Evolutionary conservation across 2,797 vertebrate genomes (phyloP).

Genomic region (Lacerta agilis): DNA sequence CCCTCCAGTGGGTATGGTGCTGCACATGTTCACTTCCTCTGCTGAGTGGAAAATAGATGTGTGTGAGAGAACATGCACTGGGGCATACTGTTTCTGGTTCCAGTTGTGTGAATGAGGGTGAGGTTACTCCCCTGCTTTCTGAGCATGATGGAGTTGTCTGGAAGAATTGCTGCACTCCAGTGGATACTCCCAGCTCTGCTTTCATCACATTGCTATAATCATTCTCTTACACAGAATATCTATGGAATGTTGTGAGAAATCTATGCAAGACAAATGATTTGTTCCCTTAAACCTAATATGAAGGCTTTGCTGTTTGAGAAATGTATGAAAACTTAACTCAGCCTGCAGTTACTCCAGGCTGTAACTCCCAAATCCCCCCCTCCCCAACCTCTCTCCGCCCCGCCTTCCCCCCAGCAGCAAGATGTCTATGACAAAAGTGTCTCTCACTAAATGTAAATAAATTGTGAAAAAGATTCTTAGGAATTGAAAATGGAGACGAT

Average conservation of each 20-base stretch:
- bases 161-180: background rate
- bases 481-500: too few species aligned
- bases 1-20: too few species aligned
- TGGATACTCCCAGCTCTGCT: background rate
- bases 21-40: background rate
- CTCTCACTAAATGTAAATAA: too few species aligned
- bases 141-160: background rate
- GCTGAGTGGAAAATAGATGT: background rate
- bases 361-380: background rate
- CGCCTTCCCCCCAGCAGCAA: too few species aligned
- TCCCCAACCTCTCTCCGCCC: too few species aligned
- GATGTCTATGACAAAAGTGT: too few species aligned
- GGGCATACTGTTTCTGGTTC: background rate
- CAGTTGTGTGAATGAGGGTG: background rate
- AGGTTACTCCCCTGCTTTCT: background rate
- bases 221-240: background rate
- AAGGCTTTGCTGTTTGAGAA: background rate
- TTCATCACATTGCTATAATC: background rate
- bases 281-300: background rate
- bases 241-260: background rate
- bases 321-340: background rate
- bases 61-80: background rate
- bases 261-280: background rate
- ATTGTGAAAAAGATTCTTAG: too few species aligned
- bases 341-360: conserved; percentile 29